These are phyloP conservation scores for Mythimna lalbum DNA, from an alignment of 2,888 invertebrate species.

Conservation along the genomic window DNA sequence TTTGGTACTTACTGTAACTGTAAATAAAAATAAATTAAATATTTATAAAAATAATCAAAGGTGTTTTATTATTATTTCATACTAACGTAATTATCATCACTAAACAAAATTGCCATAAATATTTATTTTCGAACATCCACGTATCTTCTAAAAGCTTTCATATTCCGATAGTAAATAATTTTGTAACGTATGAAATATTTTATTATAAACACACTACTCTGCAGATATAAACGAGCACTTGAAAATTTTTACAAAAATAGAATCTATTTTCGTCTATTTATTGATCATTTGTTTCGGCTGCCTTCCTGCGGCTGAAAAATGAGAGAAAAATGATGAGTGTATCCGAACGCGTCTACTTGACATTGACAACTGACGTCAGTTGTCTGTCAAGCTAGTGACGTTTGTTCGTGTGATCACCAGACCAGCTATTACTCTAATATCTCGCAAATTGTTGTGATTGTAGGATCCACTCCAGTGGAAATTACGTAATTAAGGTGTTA, in stretches of 20 bases:
- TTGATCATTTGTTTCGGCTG: not conserved
- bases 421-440: constrained; percentile 36
- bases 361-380: constrained; percentile 60
- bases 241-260: not conserved
- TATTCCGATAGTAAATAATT: not conserved
- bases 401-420: constrained; percentile 50
- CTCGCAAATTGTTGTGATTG: constrained; percentile 43
- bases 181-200: constrained; percentile 4
- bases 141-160: not conserved
- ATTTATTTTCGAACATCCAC: not conserved
- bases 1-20: constrained; percentile 19
- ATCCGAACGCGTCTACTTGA: constrained; percentile 46
- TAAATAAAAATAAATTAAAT: constrained; percentile 4
- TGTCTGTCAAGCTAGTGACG: constrained; percentile 53
- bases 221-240: not conserved
- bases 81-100: not conserved
- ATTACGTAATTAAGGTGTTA: constrained; percentile 59
- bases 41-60: too few relatives aligned
- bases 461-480: constrained; percentile 32
- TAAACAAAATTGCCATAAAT: not conserved
- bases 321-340: constrained; percentile 3
- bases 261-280: constrained; percentile 1
- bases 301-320: too few relatives aligned
- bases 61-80: not conserved
- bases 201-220: constrained; percentile 10